Percentiles rank a stretch among this genome's conserved stretches.
These are phyloP conservation scores for Baccha elongata DNA, from an alignment of 2,888 invertebrate species.

Conservation along the genomic window DNA sequence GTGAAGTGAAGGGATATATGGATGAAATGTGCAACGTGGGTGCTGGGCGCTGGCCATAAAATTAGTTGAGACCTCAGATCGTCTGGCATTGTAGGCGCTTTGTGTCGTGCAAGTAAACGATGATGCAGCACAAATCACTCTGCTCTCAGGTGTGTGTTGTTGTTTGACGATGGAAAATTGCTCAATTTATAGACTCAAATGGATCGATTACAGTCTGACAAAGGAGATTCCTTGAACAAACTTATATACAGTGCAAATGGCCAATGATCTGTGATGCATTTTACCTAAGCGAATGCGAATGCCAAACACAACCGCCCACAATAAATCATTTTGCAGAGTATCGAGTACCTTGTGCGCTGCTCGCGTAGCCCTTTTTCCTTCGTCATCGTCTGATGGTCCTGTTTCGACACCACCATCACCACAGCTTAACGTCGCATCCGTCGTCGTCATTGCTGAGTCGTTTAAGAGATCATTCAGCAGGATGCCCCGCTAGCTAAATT, in stretches of 20 bases:
- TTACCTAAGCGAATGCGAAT: constrained; percentile 64
- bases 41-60: constrained; percentile 65
- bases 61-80: constrained; percentile 71
- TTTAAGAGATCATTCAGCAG: constrained; percentile 64
- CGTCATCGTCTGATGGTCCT: constrained; percentile 4
- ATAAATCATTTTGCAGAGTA: constrained; percentile 62
- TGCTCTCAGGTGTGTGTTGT: constrained; percentile 28
- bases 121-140: constrained; percentile 64
- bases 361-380: constrained; percentile 19
- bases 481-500: constrained; percentile 69
- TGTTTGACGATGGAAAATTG: constrained; percentile 69
- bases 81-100: constrained; percentile 55
- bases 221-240: constrained; percentile 59
- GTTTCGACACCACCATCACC: constrained; percentile 10
- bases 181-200: constrained; percentile 73
- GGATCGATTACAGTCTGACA: constrained; percentile 71
- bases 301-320: constrained; percentile 72
- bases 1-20: not conserved
- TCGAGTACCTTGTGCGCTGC: constrained; percentile 19
- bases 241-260: constrained; percentile 27
- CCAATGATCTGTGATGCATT: constrained; percentile 72
- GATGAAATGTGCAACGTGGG: constrained; percentile 60
- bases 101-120: constrained; percentile 66
- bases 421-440: constrained; percentile 14
- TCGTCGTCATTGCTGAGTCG: constrained; percentile 51